These are phyloP conservation scores for Salminus brasiliensis DNA, from an alignment of 2,113 vertebrate species.

Conservation along the genomic window DNA sequence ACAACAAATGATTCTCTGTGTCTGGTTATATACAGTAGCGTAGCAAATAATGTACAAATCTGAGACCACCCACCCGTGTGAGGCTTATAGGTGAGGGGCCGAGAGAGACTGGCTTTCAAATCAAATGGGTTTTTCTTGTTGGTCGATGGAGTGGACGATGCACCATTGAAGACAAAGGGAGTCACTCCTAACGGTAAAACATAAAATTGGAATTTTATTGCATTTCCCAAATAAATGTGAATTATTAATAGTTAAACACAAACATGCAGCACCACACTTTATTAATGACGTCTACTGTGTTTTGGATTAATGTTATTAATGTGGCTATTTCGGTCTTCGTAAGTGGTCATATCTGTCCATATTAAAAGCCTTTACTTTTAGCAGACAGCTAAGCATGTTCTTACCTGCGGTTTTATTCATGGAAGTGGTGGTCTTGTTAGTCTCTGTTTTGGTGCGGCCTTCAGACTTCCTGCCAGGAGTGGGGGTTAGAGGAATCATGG, in stretches of 20 bases:
- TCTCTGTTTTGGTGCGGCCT: slow-evolving; percentile 61
- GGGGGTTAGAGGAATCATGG: slow-evolving; percentile 54
- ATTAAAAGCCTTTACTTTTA: neutral
- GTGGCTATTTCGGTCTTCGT: neutral
- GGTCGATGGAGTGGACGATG: slow-evolving; percentile 69
- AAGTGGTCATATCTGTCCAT: neutral
- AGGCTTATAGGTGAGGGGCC: slow-evolving; percentile 88
- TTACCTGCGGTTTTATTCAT: slow-evolving; percentile 50
- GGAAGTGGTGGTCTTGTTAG: slow-evolving; percentile 31
- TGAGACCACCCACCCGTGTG: slow-evolving; percentile 79
- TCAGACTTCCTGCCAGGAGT: slow-evolving; percentile 58
- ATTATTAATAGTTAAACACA: too few species aligned
- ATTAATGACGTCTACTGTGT: too few species aligned
- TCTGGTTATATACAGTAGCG: neutral
- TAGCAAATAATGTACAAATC: neutral
- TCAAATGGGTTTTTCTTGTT: slow-evolving; percentile 86
- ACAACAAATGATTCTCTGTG: too few species aligned
- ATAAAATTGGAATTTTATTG: neutral
- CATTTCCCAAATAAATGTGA: too few species aligned
- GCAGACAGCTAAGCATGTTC: neutral
- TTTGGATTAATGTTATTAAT: too few species aligned
- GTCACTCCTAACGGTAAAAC: slow-evolving; percentile 66
- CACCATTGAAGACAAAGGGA: slow-evolving; percentile 78
- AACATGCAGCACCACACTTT: too few species aligned
- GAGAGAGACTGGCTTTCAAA: slow-evolving; percentile 90